Conservation (phyloP, 2,113 vertebrate genomes). For the Mirounga angustirostris region DNA sequence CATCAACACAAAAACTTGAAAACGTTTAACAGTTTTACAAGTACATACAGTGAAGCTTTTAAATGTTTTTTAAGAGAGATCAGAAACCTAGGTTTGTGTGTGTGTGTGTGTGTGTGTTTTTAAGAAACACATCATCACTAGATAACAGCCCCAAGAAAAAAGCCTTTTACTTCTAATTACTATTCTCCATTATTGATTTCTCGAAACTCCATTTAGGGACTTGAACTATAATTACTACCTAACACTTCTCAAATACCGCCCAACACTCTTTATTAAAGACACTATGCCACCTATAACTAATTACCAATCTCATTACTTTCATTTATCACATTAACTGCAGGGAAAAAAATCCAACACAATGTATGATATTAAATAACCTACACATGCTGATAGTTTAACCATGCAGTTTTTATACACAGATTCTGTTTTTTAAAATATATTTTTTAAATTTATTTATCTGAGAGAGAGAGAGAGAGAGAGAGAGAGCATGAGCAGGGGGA, state of each 20-base stretch:
- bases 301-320: constrained; percentile 44
- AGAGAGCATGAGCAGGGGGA: no score
- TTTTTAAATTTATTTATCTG: no score
- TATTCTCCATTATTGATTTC: constrained; percentile 51
- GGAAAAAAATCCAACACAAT: constrained; percentile 25
- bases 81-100: background rate
- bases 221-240: constrained; percentile 31
- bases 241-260: constrained; percentile 50
- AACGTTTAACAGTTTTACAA: background rate
- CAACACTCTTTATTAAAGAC: constrained; percentile 61
- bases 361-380: constrained; percentile 31
- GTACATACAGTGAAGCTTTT: constrained; percentile 18
- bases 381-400: constrained; percentile 1
- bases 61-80: constrained; percentile 54
- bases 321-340: background rate
- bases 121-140: background rate
- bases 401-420: constrained; percentile 10
- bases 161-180: constrained; percentile 61
- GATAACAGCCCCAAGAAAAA: constrained; percentile 46
- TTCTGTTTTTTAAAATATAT: constrained; percentile 39
- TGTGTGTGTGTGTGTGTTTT: background rate
- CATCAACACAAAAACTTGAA: constrained; percentile 14
- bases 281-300: constrained; percentile 22
- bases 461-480: no score
- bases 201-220: background rate